Percentiles rank a stretch among this genome's conserved stretches.
Evolutionary conservation across 2,888 invertebrate species (phyloP).

Genomic region (Dryobotodes eremita): DNA sequence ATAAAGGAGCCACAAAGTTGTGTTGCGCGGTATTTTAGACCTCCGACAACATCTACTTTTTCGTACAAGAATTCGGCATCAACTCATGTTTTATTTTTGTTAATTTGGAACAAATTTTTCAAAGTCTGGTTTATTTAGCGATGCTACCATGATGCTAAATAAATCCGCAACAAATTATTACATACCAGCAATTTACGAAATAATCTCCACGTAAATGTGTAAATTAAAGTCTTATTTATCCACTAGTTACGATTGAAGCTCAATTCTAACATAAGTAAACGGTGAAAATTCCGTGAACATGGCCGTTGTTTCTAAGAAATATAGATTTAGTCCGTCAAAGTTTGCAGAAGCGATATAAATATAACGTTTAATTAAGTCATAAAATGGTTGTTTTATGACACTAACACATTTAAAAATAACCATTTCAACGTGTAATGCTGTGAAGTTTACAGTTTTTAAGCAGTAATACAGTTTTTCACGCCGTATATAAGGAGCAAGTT

Average conservation of each 20-base stretch:
- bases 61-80: conserved; percentile 53
- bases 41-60: conserved; percentile 46
- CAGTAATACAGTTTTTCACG: conserved; percentile 32
- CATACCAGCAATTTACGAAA: conserved; percentile 31
- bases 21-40: conserved; percentile 54
- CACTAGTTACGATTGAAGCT: conserved; percentile 35
- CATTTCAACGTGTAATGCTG: conserved; percentile 21
- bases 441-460: conserved; percentile 34
- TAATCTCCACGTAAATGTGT: conserved; percentile 35
- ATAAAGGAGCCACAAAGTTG: conserved; percentile 59
- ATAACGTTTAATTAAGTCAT: conserved; percentile 64
- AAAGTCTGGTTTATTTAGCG: conserved; percentile 35
- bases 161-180: conserved; percentile 41
- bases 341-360: conserved; percentile 63
- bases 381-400: conserved; percentile 62
- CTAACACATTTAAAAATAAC: conserved; percentile 58
- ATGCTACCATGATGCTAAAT: conserved; percentile 31
- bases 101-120: conserved; percentile 39
- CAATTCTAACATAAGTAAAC: conserved; percentile 35
- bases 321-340: conserved; percentile 45
- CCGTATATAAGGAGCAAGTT: conserved; percentile 45
- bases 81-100: conserved; percentile 44
- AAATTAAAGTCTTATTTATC: conserved; percentile 44
- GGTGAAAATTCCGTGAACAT: conserved; percentile 39
- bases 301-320: conserved; percentile 42